Base-by-base conservation (phyloP, 1,140 invertebrate species). In the Anadara kagoshimensis region DNA sequence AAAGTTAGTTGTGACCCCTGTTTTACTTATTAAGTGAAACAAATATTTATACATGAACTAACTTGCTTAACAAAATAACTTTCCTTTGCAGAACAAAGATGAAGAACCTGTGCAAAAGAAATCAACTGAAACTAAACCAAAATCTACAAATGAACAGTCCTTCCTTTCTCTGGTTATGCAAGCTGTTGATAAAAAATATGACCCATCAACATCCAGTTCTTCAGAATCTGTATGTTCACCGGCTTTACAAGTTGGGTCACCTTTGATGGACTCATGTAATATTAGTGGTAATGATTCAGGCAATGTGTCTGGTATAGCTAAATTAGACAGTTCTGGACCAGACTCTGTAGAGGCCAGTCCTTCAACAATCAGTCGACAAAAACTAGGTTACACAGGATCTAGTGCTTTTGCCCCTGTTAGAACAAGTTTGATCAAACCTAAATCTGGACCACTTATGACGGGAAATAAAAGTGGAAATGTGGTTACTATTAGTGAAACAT, bases 371-470 rank as follows among this genome's bases (percentile, higher is more conserved):
- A 69, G 67, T 53, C 49, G 67, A 47, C 51, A 59, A 26, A 69
- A 44, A 26, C 62, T 69, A 62, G 67, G 67, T 16, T 69, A 43
- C 57, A 61, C 67, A 29, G 49, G 43, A 22, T 58, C 45, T 22
- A 69, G 67, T 69, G 67, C 67, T 29, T 69, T 69, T 54, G 67
- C 67, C 10, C 67, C 67, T 16, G 57, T 69, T 0, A 51, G 67
- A 20, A 69, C 67, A 29, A 69, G 67, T 62, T 24, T 41, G 12
- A 54, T 69, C 10, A 61, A 61, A 44, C 29, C 57, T 11, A 59
- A 69, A 43, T 8, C 67, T 43, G 67, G 67, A 24, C 67, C 67
- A 1, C 53, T 69, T 51, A 58, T 53, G 11, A 49, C 58, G n/a
- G 53, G 22, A 0, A n/a, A 51, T 10, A 53, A 53, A 22, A 53